Conservation (phyloP, 2,888 invertebrate genomes). For the Caradrina clavipalpis region DNA sequence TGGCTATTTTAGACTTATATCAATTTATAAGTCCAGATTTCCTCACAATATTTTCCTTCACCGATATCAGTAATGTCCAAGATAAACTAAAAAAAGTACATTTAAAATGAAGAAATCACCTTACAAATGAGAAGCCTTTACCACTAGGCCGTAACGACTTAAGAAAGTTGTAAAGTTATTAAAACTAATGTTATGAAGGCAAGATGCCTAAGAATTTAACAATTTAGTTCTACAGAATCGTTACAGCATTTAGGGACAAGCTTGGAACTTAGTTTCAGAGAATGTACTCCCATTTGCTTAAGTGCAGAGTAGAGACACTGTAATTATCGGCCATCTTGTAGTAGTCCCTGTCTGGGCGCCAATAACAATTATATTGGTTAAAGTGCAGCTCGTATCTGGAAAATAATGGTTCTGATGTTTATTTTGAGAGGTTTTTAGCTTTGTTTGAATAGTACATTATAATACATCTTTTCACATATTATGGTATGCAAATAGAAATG, state of each 20-base stretch:
- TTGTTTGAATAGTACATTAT: not conserved
- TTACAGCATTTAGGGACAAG: conserved; percentile 1
- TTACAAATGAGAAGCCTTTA: too few species aligned
- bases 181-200: too few species aligned
- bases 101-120: too few species aligned
- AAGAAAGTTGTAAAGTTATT: too few species aligned
- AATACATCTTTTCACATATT: too few species aligned
- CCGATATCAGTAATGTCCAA: too few species aligned
- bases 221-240: not conserved
- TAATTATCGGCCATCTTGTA: conserved; percentile 26
- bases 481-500: too few species aligned
- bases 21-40: too few species aligned
- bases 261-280: conserved; percentile 3
- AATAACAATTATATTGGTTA: conserved; percentile 22
- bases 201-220: not conserved
- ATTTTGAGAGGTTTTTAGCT: not conserved
- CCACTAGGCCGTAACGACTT: too few species aligned
- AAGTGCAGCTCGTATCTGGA: not conserved
- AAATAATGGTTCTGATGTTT: not conserved
- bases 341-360: conserved; percentile 23
- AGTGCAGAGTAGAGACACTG: conserved; percentile 19
- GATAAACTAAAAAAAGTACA: too few species aligned
- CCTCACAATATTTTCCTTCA: too few species aligned
- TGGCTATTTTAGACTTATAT: too few species aligned
- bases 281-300: conserved; percentile 10